Evolutionary conservation across 2,888 invertebrate genomes (phyloP).

Genomic region (Lasioglossum pauxillum): DNA sequence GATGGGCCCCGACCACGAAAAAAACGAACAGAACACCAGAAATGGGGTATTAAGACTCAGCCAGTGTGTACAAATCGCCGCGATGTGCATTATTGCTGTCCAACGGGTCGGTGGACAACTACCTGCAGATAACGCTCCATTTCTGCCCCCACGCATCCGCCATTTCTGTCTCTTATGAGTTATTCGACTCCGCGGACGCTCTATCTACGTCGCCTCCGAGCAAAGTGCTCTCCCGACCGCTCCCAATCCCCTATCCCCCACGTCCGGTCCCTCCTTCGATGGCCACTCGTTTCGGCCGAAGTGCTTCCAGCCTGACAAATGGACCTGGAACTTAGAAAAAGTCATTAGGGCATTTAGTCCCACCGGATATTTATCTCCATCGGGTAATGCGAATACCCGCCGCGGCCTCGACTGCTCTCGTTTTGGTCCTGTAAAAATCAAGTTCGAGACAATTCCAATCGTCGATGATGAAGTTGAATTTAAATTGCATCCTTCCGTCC

Average conservation of each 20-base stretch:
- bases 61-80: conserved; percentile 38
- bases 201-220: conserved; percentile 35
- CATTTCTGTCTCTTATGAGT: conserved; percentile 54
- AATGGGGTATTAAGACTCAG: conserved; percentile 33
- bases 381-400: neutral
- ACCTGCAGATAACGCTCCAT: conserved; percentile 46
- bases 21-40: neutral
- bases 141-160: conserved; percentile 18
- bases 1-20: conserved; percentile 15
- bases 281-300: conserved; percentile 20
- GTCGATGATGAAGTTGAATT: neutral
- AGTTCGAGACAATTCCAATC: neutral
- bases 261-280: conserved; percentile 62
- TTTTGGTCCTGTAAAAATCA: neutral
- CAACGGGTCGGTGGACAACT: neutral
- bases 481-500: neutral
- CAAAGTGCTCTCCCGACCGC: conserved; percentile 68
- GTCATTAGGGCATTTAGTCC: conserved; percentile 2
- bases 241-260: conserved; percentile 58
- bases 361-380: neutral
- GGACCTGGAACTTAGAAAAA: neutral
- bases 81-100: conserved; percentile 65
- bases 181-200: conserved; percentile 42
- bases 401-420: neutral
- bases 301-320: neutral